Conservation (phyloP, 2,797 vertebrate species). For the Molothrus ater region DNA sequence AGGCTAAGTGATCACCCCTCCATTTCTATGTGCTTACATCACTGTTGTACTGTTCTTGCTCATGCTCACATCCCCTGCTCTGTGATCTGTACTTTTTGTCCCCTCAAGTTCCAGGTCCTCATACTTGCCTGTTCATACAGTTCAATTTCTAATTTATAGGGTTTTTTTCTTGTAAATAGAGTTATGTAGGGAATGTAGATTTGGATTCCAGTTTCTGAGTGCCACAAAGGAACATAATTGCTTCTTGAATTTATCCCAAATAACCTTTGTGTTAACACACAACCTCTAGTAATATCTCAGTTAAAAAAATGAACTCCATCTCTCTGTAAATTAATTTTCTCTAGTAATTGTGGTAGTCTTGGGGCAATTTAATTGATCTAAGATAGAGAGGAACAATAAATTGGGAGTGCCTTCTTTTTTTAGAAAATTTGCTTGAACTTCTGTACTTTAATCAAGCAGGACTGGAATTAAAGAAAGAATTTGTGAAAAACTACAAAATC, state of each 20-base stretch:
- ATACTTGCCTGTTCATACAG: background rate
- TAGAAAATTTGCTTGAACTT: background rate
- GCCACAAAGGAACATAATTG: background rate
- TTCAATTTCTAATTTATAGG: background rate
- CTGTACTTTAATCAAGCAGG: background rate
- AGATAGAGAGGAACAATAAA: background rate
- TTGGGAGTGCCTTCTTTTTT: background rate
- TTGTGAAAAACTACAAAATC: background rate
- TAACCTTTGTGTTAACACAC: background rate
- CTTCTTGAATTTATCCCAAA: background rate
- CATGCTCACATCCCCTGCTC: background rate
- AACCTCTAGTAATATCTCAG: background rate
- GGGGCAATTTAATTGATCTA: background rate
- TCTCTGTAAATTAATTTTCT: background rate
- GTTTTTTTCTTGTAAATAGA: background rate
- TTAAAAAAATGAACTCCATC: background rate
- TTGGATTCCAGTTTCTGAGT: background rate
- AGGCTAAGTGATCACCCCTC: background rate
- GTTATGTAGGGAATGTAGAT: background rate
- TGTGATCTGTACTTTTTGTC: background rate
- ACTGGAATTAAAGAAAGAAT: background rate
- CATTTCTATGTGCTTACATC: background rate
- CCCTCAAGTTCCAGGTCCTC: background rate
- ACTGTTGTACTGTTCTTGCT: background rate
- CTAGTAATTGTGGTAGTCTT: background rate